These are phyloP conservation scores for Caenorhabditis imperialis DNA, from an alignment of 2,888 invertebrate genomes.

Conservation along the genomic window DNA sequence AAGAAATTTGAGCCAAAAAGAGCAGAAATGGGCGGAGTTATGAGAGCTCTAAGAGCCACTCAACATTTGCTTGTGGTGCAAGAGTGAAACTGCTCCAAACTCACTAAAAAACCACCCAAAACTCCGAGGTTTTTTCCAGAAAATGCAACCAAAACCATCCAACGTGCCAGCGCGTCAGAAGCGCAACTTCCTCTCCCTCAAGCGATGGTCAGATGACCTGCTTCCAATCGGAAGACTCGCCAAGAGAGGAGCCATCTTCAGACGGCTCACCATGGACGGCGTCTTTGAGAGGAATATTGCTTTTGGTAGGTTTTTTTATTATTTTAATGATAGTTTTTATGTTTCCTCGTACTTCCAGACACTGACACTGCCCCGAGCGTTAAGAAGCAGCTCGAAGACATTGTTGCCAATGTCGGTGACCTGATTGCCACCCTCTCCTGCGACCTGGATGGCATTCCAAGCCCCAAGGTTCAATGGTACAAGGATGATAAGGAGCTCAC, in stretches of 20 bases:
- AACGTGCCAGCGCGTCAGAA: constrained; percentile 66
- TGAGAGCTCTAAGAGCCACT: too few species aligned
- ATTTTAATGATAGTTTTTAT: too few species aligned
- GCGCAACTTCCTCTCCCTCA: constrained; percentile 69
- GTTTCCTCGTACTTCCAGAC: constrained; percentile 53
- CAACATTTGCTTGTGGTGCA: too few species aligned
- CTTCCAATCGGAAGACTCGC: constrained; percentile 80
- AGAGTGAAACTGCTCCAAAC: too few species aligned
- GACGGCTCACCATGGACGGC: constrained; percentile 79
- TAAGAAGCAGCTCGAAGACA: constrained; percentile 78
- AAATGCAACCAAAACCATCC: constrained; percentile 61
- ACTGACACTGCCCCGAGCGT: constrained; percentile 77
- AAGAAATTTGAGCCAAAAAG: too few species aligned
- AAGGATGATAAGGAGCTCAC: constrained; percentile 77
- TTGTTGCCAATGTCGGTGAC: constrained; percentile 75
- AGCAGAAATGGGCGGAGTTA: too few species aligned
- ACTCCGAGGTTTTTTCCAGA: constrained; percentile 40
- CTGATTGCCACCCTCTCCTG: constrained; percentile 78
- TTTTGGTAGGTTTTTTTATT: constrained; percentile 76
- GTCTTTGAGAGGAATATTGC: constrained; percentile 79
- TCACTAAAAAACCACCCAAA: neutral
- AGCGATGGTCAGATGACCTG: constrained; percentile 73
- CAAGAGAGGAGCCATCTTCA: constrained; percentile 79
- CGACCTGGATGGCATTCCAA: constrained; percentile 78
- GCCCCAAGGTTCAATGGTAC: constrained; percentile 75